phyloP scores from a whole-genome alignment of 2,797 vertebrate genomes.

The Austrolebias charrua region DNA sequence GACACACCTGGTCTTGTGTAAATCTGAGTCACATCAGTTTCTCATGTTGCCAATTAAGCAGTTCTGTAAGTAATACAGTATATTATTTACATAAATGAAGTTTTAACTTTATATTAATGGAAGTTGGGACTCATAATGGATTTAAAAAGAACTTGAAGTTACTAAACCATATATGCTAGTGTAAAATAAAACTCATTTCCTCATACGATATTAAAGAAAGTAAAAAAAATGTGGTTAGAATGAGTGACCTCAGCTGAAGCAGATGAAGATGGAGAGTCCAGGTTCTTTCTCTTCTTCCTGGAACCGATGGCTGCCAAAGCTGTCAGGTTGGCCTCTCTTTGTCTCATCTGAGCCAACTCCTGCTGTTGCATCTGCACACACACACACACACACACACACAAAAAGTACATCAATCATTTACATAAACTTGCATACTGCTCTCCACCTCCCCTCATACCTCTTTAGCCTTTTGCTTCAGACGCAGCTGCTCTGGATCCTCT shows the following conservation, averaged over 20 bases:
- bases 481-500: conserved; percentile 96
- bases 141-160: too few species aligned
- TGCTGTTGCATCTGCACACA: conserved; percentile 94
- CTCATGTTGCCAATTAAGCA: too few species aligned
- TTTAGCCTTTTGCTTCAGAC: conserved; percentile 97
- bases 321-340: conserved; percentile 95
- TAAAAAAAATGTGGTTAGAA: neutral
- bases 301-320: conserved; percentile 96
- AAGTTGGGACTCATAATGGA: too few species aligned
- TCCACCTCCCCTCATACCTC: conserved; percentile 80
- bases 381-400: conserved; percentile 33
- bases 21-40: too few species aligned
- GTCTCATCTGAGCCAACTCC: conserved; percentile 95
- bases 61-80: too few species aligned
- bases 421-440: neutral
- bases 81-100: too few species aligned
- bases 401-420: conserved; percentile 16
- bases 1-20: too few species aligned
- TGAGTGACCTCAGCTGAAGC: conserved; percentile 86
- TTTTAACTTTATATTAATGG: too few species aligned
- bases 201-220: neutral
- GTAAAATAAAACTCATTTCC: too few species aligned
- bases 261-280: conserved; percentile 86
- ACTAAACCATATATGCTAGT: too few species aligned
- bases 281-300: conserved; percentile 90